Base-by-base conservation (phyloP, 92 coral and sea anemone genomes). In the Epizoanthus illoricatus region DNA sequence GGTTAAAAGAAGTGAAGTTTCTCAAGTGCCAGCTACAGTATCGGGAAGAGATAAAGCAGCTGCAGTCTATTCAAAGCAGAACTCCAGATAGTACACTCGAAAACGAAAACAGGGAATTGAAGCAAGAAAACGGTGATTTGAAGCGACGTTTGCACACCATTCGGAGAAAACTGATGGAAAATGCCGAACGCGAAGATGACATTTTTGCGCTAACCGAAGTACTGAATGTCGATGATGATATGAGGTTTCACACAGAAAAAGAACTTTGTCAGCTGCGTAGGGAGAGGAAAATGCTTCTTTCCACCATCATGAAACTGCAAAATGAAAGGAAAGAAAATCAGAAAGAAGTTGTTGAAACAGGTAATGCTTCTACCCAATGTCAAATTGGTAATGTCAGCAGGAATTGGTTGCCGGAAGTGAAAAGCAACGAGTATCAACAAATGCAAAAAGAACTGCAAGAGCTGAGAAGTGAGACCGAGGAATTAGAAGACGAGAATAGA, bases 251-350 rank as follows among this genome's bases (percentile, higher is more conserved):
- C 36, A 71, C 85, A 65, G 89, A 89, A 74, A 85, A 81, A 0
- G 94, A 93, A n/a, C 84, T 91, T 20, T 92, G 69, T 12, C 83
- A 86, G 21, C 64, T 93, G 19, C 81, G 90, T 65, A 91, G 69
- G 71, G 97, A 93, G 69, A 84, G 97, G 62, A 91, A 93, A 73
- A 90, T 93, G 55, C 87, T 93, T n/a, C 91, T 93, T 56, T 85
- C 94, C 40, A 88, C 97, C 10, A 84, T 93, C 21, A 79, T 86
- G 87, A 85, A 85, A 80, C 86, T 90, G 74, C 97, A 93, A 62
- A 87, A 79, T 57, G 92, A 93, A 54, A 81, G 74, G 24, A 80
- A 63, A 41, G 86, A 40, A 47, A 74, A 88, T 42, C 54, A 71
- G 71, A 58, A 55, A 2, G 69, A 41, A n/a, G 68, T 33, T 45